Conservation (phyloP, 1,140 invertebrate genomes). For the Brachionus rotundiformis region DNA sequence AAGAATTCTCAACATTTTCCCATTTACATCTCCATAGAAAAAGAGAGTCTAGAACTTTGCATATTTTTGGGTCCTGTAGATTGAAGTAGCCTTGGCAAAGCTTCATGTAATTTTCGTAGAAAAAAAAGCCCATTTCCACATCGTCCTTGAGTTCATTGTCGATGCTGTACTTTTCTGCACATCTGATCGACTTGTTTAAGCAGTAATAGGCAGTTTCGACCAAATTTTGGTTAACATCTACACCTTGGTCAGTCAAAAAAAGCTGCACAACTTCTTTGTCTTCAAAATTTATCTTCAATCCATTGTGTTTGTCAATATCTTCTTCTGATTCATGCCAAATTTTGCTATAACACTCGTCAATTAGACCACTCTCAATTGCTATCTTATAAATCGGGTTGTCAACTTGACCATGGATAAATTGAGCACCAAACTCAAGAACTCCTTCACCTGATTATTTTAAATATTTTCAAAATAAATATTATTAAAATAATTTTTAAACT, state of each 20-base stretch:
- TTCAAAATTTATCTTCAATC: conserved; percentile 33
- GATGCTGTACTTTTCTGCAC: not conserved
- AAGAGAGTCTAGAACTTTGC: not conserved
- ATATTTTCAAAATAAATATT: too few species aligned
- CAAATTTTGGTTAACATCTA: not conserved
- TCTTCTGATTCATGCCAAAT: conserved; percentile 12
- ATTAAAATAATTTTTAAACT: not conserved
- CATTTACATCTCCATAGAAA: conserved; percentile 23
- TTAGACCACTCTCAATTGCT: conserved; percentile 60
- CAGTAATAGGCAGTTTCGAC: conserved; percentile 1
- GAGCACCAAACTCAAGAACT: conserved; percentile 8
- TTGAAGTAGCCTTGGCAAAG: not conserved
- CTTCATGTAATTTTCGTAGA: conserved; percentile 8
- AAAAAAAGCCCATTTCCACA: not conserved
- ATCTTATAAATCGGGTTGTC: conserved; percentile 63
- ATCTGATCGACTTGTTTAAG: not conserved
- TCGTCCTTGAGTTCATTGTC: not conserved
- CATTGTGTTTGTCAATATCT: conserved; percentile 33
- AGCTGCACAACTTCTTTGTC: not conserved
- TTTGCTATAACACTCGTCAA: conserved; percentile 51
- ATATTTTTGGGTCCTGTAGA: not conserved
- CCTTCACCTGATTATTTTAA: not conserved
- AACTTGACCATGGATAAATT: conserved; percentile 64
- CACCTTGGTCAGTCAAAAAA: not conserved
- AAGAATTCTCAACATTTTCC: conserved; percentile 41